Base-by-base conservation (phyloP, 2,113 vertebrate species). In the Balaenoptera acutorostrata region DNA sequence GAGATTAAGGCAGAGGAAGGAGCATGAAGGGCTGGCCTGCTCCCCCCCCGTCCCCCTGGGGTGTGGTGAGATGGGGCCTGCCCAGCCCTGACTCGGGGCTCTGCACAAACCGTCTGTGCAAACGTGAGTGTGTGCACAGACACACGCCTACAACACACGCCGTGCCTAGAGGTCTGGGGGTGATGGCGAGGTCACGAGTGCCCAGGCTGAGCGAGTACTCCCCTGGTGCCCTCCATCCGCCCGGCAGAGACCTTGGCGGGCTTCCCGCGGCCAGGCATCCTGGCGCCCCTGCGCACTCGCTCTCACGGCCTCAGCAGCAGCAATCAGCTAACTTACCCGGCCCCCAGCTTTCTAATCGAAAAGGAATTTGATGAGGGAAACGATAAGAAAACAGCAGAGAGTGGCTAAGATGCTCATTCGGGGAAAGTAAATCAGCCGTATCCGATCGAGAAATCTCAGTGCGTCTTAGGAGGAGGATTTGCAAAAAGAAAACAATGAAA, bases 41-140 rank as follows among this genome's bases (percentile, higher is more conserved):
- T 36, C 7, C 4, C 2, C 2, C 0, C 0, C 29, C 5, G 0
- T 5, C 44, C 61, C 59, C 15, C 39, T 1, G 7, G 39, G 66
- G 11, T 31, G n/a, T 25, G 46, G 57, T 14, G 69, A 39, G n/a
- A 39, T 8, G 18, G n/a, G 49, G 27, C 4, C 7, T 27, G 29
- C 8, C 14, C 10, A 7, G 31, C 77, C 84, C 46, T 17, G 44
- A 15, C 69, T 39, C 61, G 13, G 21, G 88, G 39, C 49, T 78
- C 57, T 7, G 49, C 17, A 14, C 77, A 52, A 0, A 7, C 39
- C 2, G 0, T 27, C 85, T 6, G 2, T 2, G n/a, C 11, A 8
- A 3, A 21, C 0, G 9, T 2, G 23, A 8, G 17, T 8, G 2
- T 8, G 36, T 7, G 46, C 1, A 3, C 20, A 25, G 44, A 13